Base-by-base conservation (phyloP, 2,113 vertebrate genomes). In the Ochotona curzoniae region DNA sequence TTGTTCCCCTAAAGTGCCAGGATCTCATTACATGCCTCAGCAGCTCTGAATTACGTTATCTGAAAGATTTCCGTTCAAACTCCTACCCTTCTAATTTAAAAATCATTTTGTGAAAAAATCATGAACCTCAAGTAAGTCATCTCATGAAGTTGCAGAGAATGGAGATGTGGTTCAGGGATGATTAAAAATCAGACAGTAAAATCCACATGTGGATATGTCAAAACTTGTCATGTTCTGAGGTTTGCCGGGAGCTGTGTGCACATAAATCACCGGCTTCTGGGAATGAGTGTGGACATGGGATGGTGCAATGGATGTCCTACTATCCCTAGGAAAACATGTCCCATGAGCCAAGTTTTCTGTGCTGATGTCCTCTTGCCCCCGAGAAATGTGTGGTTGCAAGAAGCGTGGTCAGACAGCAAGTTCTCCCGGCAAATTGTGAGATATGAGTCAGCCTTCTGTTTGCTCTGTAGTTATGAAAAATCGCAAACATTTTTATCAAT, bases 401-500 rank as follows among this genome's bases (percentile, higher is more conserved):
- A 76, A 74, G 47, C 17, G 8, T 15, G 57, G 51, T 74, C 35
- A 35, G 12, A 32, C 14, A 71, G 74, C 73, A 44, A 74, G 67
- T 54, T 81, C n/a, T 3, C 67, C 71, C 32, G 57, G 87, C 87
- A 87, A 87, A 87, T 66, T 81, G 57, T 90, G 73, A 95, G 88
- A 71, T 83, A 78, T 95, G 96, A 97, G 91, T 97, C 94, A 96
- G 12, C 28, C 44, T 69, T 93, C 70, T 91, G 61, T 81, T 94
- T 87, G 78, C 66, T 78, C 95, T 75, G 73, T 64, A 57, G 5
- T 85, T 91, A 38, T 91, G 78, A 96, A 94, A 57, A 96, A 94
- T n/a, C 15, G 63, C 81, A 87, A 87, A 91, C 88, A 18, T 79
- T 88, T 91, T 95, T 81, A 96, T 93, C 87, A 90, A 93, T 90